A percentile compares a stretch with the other conserved stretches of the same genome.
Evolutionary conservation across 2,113 vertebrate species (phyloP).

Genomic region (Elephantulus edwardii): DNA sequence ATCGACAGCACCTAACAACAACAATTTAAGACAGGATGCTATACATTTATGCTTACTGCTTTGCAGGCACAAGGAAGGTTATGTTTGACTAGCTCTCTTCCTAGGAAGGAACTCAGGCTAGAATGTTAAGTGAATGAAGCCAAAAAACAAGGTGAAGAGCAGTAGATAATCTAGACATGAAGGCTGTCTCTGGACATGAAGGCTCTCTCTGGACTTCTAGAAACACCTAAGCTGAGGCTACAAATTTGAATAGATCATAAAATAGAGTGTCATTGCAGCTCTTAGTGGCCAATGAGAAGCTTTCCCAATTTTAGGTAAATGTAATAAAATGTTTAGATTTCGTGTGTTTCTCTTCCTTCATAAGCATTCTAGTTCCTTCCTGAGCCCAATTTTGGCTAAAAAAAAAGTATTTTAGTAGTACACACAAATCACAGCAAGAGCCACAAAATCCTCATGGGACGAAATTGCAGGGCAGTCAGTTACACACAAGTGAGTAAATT

Average conservation of each 20-base stretch:
- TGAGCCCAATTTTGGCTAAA: constrained; percentile 20
- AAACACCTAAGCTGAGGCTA: not conserved
- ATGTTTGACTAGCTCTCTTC: not conserved
- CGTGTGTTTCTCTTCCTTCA: constrained; percentile 16
- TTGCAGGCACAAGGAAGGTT: not conserved
- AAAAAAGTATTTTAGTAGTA: constrained; percentile 54
- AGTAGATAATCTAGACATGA: not conserved
- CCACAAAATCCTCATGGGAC: not conserved
- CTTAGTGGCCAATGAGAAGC: not conserved
- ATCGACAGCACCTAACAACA: too few relatives aligned
- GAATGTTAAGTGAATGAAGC: not conserved
- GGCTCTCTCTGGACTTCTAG: not conserved
- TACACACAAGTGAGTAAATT: not conserved
- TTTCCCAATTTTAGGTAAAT: constrained; percentile 44
- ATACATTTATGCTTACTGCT: not conserved
- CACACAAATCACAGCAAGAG: constrained; percentile 49
- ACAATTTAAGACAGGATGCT: too few relatives aligned
- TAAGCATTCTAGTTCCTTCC: constrained; percentile 32
- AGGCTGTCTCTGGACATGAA: not conserved
- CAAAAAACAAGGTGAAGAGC: not conserved
- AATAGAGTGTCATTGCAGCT: not conserved
- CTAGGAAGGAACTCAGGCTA: not conserved
- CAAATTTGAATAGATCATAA: not conserved
- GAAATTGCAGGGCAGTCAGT: not conserved
- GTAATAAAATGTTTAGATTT: constrained; percentile 25